Percentiles rank a stretch among this genome's conserved stretches.
Evolutionary conservation across 2,113 vertebrate species (phyloP).

Genomic region (Vidua chalybeata): DNA sequence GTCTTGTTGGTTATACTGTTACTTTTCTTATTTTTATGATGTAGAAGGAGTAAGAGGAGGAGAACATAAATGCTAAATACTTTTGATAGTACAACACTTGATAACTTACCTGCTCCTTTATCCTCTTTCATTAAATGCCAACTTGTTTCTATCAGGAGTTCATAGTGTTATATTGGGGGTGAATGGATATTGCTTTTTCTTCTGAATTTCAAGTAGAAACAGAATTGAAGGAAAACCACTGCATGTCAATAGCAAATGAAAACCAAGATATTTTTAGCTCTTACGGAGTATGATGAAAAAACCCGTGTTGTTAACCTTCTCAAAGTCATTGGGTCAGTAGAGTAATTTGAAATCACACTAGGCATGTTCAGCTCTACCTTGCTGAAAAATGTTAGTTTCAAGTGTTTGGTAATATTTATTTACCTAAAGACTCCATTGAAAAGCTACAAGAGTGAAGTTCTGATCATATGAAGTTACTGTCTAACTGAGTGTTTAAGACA

Average conservation of each 20-base stretch:
- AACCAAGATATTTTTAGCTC: neutral
- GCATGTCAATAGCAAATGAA: neutral
- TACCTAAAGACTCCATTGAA: neutral
- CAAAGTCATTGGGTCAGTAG: neutral
- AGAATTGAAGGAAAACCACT: neutral
- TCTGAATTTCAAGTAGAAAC: neutral
- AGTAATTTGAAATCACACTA: neutral
- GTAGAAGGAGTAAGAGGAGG: neutral
- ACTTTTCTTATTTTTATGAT: neutral
- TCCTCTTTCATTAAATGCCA: neutral
- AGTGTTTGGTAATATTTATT: neutral
- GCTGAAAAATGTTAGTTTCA: neutral
- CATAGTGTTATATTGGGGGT: neutral
- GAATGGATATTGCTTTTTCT: neutral
- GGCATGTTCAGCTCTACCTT: neutral
- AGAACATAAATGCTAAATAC: neutral
- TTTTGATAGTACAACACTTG: neutral
- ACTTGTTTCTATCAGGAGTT: neutral
- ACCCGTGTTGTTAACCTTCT: neutral
- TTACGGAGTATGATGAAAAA: neutral
- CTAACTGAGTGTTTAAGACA: neutral
- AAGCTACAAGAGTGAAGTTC: neutral
- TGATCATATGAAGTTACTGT: neutral
- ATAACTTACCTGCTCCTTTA: neutral
- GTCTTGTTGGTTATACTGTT: neutral